These are phyloP conservation scores for Rhagophthalmus giganteus DNA, from an alignment of 2,888 invertebrate genomes.

Conservation along the genomic window DNA sequence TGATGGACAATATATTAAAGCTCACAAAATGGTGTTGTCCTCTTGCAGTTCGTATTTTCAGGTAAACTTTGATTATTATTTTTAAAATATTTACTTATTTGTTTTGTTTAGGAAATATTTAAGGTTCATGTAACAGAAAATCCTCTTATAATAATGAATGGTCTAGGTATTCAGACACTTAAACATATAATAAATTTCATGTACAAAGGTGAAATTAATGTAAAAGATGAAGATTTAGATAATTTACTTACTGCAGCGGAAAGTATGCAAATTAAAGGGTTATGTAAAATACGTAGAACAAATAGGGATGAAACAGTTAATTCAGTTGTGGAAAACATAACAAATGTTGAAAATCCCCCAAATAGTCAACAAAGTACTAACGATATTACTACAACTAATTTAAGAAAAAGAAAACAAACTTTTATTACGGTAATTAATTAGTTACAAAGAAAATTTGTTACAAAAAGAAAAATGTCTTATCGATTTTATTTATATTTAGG, in stretches of 20 bases:
- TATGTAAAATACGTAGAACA: constrained; percentile 51
- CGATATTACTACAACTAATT: no score
- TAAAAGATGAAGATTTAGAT: constrained; percentile 54
- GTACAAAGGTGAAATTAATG: constrained; percentile 59
- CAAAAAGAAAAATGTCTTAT: no score
- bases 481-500: no score
- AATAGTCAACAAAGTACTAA: no score
- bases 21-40: constrained; percentile 58
- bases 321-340: not conserved
- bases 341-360: not conserved
- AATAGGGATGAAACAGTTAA: constrained; percentile 20
- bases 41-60: constrained; percentile 58
- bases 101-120: constrained; percentile 51
- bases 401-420: no score
- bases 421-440: no score
- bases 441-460: no score
- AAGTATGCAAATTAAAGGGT: constrained; percentile 57
- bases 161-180: constrained; percentile 53
- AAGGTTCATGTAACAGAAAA: constrained; percentile 51
- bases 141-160: constrained; percentile 56
- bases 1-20: constrained; percentile 56
- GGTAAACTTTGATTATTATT: constrained; percentile 40
- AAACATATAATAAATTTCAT: constrained; percentile 57
- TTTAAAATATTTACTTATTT: not conserved
- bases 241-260: constrained; percentile 54